Percentiles rank a stretch among this genome's conserved stretches.
phyloP scores from a whole-genome alignment of 2,113 vertebrate genomes.

The Paracanthobrama guichenoti region DNA sequence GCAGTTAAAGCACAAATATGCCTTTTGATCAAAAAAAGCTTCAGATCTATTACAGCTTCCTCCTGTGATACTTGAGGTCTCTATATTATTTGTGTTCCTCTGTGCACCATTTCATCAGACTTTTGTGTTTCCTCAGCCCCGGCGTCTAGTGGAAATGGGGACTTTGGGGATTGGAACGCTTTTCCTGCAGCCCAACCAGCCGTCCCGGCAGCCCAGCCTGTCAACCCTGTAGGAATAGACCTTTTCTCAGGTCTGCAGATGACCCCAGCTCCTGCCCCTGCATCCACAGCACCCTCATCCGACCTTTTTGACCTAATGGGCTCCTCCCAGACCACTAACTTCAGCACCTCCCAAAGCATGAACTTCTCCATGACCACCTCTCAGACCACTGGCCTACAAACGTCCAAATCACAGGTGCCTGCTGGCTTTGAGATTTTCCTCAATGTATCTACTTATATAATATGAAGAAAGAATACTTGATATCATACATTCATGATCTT shows the following conservation, averaged over 20 bases:
- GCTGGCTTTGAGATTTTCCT: neutral
- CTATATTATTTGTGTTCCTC: neutral
- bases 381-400: slow-evolving; percentile 78
- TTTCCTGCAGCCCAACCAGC: slow-evolving; percentile 84
- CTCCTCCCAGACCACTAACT: slow-evolving; percentile 79
- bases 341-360: slow-evolving; percentile 91
- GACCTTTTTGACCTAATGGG: slow-evolving; percentile 92
- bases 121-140: slow-evolving; percentile 63
- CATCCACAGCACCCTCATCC: slow-evolving; percentile 76
- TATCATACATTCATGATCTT: neutral
- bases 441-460: neutral
- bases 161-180: slow-evolving; percentile 96
- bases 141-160: slow-evolving; percentile 82
- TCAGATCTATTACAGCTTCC: neutral
- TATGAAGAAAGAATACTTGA: neutral
- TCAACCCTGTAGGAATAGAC: slow-evolving; percentile 68
- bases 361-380: slow-evolving; percentile 89
- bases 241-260: slow-evolving; percentile 72
- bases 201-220: slow-evolving; percentile 67
- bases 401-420: slow-evolving; percentile 85
- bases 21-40: neutral
- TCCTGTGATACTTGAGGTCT: neutral
- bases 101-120: neutral
- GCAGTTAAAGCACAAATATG: neutral
- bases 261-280: slow-evolving; percentile 66